These are phyloP conservation scores for Musca vetustissima DNA, from an alignment of 1,140 invertebrate genomes.

Conservation along the genomic window DNA sequence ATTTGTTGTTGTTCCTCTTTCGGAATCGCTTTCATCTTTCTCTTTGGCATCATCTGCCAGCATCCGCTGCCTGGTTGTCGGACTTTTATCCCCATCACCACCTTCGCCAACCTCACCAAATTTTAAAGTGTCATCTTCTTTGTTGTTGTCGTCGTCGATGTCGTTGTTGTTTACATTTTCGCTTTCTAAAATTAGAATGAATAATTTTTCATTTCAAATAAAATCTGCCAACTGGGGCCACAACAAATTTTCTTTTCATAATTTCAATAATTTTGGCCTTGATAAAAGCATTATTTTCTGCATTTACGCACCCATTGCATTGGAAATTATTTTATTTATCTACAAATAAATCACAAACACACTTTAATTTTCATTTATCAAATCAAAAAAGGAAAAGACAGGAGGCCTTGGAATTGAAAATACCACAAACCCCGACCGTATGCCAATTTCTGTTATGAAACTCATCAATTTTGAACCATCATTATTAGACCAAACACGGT, in stretches of 20 bases:
- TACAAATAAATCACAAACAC: background rate
- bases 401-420: too few relatives aligned
- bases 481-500: too few relatives aligned
- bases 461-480: too few relatives aligned
- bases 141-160: slow-evolving; percentile 14
- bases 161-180: background rate
- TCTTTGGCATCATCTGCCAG: slow-evolving; percentile 6
- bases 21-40: background rate
- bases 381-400: too few relatives aligned
- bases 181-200: slow-evolving; percentile 29
- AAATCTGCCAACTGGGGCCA: background rate
- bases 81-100: too few relatives aligned
- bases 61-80: too few relatives aligned
- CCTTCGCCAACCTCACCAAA: too few relatives aligned
- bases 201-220: background rate
- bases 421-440: too few relatives aligned
- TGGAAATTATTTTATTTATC: background rate
- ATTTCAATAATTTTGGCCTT: background rate
- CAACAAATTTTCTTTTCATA: background rate
- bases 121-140: background rate
- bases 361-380: too few relatives aligned
- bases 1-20: background rate
- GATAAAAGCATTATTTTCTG: background rate
- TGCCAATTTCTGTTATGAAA: too few relatives aligned
- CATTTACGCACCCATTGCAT: slow-evolving; percentile 18